Evolutionary conservation across 2,888 invertebrate genomes (phyloP).

Genomic region (Endomychus coccineus): DNA sequence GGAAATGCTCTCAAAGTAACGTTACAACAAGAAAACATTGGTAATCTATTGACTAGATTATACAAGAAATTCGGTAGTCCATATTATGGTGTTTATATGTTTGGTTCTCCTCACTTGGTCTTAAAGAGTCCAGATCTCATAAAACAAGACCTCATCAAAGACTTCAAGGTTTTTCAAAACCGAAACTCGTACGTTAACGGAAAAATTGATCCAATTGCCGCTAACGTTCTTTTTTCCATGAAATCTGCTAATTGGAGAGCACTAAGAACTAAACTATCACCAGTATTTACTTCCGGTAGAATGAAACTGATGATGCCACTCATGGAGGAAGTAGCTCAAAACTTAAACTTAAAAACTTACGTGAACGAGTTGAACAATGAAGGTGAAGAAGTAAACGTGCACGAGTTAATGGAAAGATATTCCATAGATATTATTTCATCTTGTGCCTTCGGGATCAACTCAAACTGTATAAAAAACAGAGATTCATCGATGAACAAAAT

Average conservation of each 20-base stretch:
- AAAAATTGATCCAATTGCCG: constrained; percentile 41
- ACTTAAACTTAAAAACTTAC: constrained; percentile 30
- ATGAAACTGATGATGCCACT: constrained; percentile 47
- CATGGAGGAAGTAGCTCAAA: constrained; percentile 40
- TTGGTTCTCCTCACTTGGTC: constrained; percentile 45
- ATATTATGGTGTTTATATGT: constrained; percentile 45
- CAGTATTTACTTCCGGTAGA: constrained; percentile 50
- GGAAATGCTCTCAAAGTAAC: constrained; percentile 42
- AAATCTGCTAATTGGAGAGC: constrained; percentile 49
- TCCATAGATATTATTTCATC: constrained; percentile 44
- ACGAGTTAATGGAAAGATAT: constrained; percentile 36
- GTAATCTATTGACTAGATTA: constrained; percentile 8
- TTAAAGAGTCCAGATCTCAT: constrained; percentile 44
- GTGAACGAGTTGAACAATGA: constrained; percentile 25
- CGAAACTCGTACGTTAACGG: constrained; percentile 44
- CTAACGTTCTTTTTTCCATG: constrained; percentile 43
- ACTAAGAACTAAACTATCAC: constrained; percentile 47
- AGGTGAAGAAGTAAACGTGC: constrained; percentile 34
- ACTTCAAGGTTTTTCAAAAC: constrained; percentile 46
- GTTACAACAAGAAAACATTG: constrained; percentile 23
- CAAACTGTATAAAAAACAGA: constrained; percentile 37
- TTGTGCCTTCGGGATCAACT: constrained; percentile 44
- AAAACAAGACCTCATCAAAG: constrained; percentile 43
- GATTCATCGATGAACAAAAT: constrained; percentile 39
- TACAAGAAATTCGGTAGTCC: constrained; percentile 24